These are phyloP conservation scores for Premnoplex brunnescens DNA, from an alignment of 2,797 vertebrate species.

Conservation along the genomic window DNA sequence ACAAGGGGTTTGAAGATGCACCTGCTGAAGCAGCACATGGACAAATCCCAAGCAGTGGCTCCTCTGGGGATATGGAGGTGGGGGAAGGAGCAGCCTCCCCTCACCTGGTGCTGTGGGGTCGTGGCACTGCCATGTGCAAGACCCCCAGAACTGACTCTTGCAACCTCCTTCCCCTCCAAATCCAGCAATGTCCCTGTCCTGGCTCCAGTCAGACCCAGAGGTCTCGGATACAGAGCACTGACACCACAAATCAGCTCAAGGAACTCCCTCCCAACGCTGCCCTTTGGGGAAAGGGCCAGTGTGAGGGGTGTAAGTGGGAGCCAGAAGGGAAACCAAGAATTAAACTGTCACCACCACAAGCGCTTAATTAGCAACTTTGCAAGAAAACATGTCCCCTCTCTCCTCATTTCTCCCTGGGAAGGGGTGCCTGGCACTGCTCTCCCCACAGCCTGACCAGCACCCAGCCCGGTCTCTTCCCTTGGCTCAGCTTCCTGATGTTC, in stretches of 20 bases:
- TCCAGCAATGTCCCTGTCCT: accelerated
- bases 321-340: neutral
- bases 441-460: accelerated
- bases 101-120: neutral
- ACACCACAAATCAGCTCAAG: accelerated
- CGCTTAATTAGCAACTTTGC: neutral
- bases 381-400: neutral
- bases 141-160: neutral
- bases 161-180: neutral
- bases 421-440: neutral
- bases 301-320: neutral
- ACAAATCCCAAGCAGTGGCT: neutral
- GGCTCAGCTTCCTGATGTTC: neutral
- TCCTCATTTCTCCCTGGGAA: neutral
- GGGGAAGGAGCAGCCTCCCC: neutral
- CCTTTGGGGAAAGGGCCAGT: neutral
- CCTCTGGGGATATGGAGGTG: neutral
- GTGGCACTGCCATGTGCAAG: neutral
- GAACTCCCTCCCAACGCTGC: neutral
- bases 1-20: neutral
- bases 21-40: accelerated
- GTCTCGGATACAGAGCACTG: accelerated
- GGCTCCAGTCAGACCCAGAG: neutral
- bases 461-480: neutral
- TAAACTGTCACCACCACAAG: neutral